Percentiles rank a stretch among this genome's conserved stretches.
Evolutionary conservation across 1,140 invertebrate genomes (phyloP).

Genomic region (Holotrichia oblita): DNA sequence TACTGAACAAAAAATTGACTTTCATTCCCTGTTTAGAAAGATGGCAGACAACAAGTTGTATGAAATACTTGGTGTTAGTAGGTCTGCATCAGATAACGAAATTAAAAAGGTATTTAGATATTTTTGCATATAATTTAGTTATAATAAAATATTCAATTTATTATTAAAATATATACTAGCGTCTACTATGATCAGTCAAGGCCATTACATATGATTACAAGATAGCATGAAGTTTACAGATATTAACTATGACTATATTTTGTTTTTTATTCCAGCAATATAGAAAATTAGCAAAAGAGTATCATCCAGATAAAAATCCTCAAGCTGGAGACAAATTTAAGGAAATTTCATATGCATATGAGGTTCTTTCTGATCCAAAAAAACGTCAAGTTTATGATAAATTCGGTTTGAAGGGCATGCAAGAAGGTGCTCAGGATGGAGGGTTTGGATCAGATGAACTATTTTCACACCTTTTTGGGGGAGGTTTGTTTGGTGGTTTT

Average conservation of each 20-base stretch:
- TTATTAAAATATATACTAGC: background rate
- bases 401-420: slow-evolving; percentile 81
- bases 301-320: slow-evolving; percentile 90
- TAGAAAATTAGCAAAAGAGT: slow-evolving; percentile 86
- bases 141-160: background rate
- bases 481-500: too few species aligned
- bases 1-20: background rate
- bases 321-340: too few species aligned
- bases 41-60: slow-evolving; percentile 84
- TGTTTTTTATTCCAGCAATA: slow-evolving; percentile 72
- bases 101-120: slow-evolving; percentile 81
- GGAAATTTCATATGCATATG: too few species aligned
- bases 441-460: slow-evolving; percentile 68
- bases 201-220: too few species aligned
- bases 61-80: slow-evolving; percentile 80
- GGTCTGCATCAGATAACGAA: slow-evolving; percentile 79
- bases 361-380: slow-evolving; percentile 73
- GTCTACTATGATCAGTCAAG: background rate
- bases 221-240: too few species aligned
- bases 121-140: slow-evolving; percentile 51
- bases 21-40: slow-evolving; percentile 61
- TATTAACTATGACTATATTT: background rate
- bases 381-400: slow-evolving; percentile 78
- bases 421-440: slow-evolving; percentile 74
- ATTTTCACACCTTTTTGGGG: slow-evolving; percentile 73